These are phyloP conservation scores for Manacus vitellinus DNA, from an alignment of 2,113 vertebrate genomes.

Conservation along the genomic window DNA sequence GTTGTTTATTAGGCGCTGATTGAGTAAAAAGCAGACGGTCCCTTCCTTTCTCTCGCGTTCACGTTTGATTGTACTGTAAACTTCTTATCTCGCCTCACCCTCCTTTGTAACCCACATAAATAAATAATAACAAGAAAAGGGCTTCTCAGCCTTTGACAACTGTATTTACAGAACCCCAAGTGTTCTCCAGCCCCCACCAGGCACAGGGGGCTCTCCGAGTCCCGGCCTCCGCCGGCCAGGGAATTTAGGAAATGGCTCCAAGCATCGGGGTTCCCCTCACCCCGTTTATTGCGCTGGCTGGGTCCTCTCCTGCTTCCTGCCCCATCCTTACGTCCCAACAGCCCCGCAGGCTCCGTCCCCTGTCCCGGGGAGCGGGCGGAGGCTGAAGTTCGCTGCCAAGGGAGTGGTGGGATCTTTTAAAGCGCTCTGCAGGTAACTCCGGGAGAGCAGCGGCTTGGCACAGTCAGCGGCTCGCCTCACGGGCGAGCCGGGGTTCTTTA, in stretches of 20 bases:
- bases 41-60: not conserved
- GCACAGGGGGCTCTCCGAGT: not conserved
- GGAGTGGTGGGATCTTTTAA: rapidly evolving
- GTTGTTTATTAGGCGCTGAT: not conserved
- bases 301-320: not conserved
- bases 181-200: not conserved
- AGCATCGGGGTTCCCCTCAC: not conserved
- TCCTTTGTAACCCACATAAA: not conserved
- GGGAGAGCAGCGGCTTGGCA: not conserved
- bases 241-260: not conserved
- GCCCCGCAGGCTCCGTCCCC: not conserved
- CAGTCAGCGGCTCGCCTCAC: not conserved
- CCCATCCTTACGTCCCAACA: not conserved
- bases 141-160: not conserved
- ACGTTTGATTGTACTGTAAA: not conserved
- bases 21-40: not conserved
- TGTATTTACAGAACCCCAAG: not conserved
- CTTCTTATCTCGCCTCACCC: not conserved
- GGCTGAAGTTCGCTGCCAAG: not conserved
- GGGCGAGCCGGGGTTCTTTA: too few species aligned
- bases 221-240: too few species aligned
- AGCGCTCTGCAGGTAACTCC: not conserved
- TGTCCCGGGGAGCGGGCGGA: not conserved
- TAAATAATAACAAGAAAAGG: not conserved
- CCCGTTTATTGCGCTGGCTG: not conserved